Evolutionary conservation across 2,113 vertebrate genomes (phyloP).

Genomic region (Zingel zingel): DNA sequence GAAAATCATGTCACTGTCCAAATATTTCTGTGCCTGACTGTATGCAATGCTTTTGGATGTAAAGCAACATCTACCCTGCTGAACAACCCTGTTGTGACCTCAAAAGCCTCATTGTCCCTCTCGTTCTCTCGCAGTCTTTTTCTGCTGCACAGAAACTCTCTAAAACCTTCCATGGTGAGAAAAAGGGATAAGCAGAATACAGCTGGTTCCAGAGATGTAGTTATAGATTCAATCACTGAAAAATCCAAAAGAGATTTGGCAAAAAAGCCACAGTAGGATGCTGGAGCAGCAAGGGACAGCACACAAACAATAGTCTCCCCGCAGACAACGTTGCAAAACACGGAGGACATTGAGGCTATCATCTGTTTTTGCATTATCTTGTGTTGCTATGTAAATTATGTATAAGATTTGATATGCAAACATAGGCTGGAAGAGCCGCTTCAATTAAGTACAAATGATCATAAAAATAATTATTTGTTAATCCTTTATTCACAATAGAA

Average conservation of each 20-base stretch:
- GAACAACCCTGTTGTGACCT: neutral
- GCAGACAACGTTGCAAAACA: conserved; percentile 9
- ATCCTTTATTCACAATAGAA: conserved; percentile 1
- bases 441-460: neutral
- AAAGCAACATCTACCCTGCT: neutral
- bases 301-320: conserved; percentile 7
- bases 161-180: neutral
- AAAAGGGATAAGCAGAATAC: neutral
- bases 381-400: neutral
- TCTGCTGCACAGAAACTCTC: conserved; percentile 9
- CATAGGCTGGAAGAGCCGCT: neutral
- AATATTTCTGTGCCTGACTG: no score
- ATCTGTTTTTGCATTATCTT: neutral
- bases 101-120: neutral
- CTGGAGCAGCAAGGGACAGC: neutral
- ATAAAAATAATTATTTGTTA: conserved; percentile 9
- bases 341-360: neutral
- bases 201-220: conserved; percentile 22
- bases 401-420: conserved; percentile 2
- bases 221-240: conserved; percentile 5
- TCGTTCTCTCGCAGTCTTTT: neutral
- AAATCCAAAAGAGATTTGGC: neutral
- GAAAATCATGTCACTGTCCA: no score
- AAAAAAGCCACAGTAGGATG: neutral
- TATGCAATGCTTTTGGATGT: neutral